Evolutionary conservation across 1,140 invertebrate genomes (phyloP).

Genomic region (Colletes latitarsis): DNA sequence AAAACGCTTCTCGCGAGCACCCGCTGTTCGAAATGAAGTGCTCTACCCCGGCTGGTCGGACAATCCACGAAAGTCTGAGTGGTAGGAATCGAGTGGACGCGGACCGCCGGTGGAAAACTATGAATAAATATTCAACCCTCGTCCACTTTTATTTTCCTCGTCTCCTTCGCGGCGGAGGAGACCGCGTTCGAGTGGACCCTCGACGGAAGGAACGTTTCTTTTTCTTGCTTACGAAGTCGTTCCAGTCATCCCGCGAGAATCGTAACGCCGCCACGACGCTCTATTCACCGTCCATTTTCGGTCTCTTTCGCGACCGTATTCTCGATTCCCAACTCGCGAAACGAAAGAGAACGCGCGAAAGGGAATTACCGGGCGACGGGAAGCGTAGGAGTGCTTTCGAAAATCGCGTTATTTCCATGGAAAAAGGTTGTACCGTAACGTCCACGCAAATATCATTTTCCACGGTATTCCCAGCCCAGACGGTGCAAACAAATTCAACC

Average conservation of each 20-base stretch:
- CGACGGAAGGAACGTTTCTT: conserved; percentile 47
- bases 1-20: conserved; percentile 1
- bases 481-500: not conserved
- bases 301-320: conserved; percentile 13
- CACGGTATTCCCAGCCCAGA: not conserved
- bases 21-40: conserved; percentile 18
- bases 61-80: conserved; percentile 40
- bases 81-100: conserved; percentile 48
- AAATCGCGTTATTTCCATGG: conserved; percentile 33
- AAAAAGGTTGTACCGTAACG: not conserved
- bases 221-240: conserved; percentile 33
- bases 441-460: not conserved
- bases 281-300: not conserved
- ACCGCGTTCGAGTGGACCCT: conserved; percentile 51
- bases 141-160: conserved; percentile 19
- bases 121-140: conserved; percentile 62
- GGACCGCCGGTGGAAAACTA: conserved; percentile 22
- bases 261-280: conserved; percentile 27
- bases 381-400: conserved; percentile 30
- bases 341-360: not conserved
- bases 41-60: not conserved
- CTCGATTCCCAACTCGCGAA: not conserved
- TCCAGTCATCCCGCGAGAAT: conserved; percentile 39
- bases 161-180: not conserved
- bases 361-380: conserved; percentile 33